Conservation (phyloP, 2,797 vertebrate species). For the Squalus acanthias region DNA sequence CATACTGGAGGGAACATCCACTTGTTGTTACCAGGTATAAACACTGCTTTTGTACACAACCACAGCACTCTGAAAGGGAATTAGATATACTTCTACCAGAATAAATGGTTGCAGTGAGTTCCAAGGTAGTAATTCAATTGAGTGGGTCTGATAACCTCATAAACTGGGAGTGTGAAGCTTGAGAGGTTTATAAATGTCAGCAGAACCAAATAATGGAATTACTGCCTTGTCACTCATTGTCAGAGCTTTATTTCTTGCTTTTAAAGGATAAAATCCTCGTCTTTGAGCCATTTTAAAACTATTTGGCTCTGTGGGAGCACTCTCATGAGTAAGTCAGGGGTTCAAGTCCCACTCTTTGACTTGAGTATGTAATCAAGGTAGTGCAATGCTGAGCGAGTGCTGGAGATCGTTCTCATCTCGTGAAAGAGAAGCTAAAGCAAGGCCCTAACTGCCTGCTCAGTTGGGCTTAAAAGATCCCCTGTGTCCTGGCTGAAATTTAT, state of each 20-base stretch:
- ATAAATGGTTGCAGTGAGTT: constrained; percentile 29
- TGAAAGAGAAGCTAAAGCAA: neutral
- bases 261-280: neutral
- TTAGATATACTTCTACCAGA: neutral
- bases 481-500: neutral
- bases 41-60: neutral
- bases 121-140: constrained; percentile 25
- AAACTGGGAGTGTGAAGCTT: neutral
- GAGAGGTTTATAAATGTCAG: constrained; percentile 15
- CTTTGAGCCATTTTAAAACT: neutral
- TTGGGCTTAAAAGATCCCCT: neutral
- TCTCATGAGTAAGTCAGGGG: neutral
- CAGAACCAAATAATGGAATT: constrained; percentile 2
- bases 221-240: neutral
- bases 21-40: neutral
- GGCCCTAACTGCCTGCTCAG: neutral
- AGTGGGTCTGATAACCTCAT: neutral
- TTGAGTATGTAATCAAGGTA: neutral
- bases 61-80: neutral
- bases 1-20: neutral
- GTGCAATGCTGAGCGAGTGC: neutral
- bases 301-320: neutral
- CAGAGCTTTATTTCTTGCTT: neutral
- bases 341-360: neutral
- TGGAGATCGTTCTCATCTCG: no score